Evolutionary conservation across 2,888 invertebrate genomes (phyloP).

Genomic region (Zaprionus lineosus): DNA sequence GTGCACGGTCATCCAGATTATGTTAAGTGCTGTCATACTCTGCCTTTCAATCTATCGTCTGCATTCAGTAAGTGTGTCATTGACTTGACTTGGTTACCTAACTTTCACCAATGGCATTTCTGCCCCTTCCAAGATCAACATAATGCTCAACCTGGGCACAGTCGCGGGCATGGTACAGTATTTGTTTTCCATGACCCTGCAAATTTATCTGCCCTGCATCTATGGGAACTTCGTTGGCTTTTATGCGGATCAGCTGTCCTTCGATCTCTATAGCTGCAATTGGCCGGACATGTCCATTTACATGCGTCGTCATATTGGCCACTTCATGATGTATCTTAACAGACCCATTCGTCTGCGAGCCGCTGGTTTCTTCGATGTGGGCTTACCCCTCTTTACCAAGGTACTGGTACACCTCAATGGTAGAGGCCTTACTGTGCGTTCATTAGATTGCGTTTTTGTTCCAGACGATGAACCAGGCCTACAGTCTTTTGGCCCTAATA

Average conservation of each 20-base stretch:
- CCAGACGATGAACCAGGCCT: constrained; percentile 57
- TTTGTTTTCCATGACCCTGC: constrained; percentile 39
- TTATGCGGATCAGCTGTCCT: constrained; percentile 24
- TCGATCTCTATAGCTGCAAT: constrained; percentile 30
- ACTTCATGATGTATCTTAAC: constrained; percentile 49
- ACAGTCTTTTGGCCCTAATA: constrained; percentile 54
- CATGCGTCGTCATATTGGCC: constrained; percentile 36
- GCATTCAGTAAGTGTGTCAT: constrained; percentile 49
- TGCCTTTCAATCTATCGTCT: constrained; percentile 53
- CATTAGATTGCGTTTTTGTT: constrained; percentile 6
- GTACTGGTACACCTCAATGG: constrained; percentile 6
- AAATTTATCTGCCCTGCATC: constrained; percentile 50
- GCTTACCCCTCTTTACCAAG: constrained; percentile 42
- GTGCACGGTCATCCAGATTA: constrained; percentile 44
- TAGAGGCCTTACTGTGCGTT: not conserved
- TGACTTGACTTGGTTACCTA: too few species aligned
- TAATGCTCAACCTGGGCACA: constrained; percentile 3
- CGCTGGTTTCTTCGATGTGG: constrained; percentile 34
- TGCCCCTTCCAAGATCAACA: constrained; percentile 15
- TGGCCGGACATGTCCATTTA: constrained; percentile 48
- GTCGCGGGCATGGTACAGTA: constrained; percentile 39
- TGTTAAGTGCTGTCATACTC: constrained; percentile 43
- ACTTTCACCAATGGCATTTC: too few species aligned
- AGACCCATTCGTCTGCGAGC: constrained; percentile 41
- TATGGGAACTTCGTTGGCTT: constrained; percentile 50